Percentiles rank a stretch among this genome's conserved stretches.
Evolutionary conservation across 2,113 vertebrate species (phyloP).

Genomic region (Anguilla rostrata): DNA sequence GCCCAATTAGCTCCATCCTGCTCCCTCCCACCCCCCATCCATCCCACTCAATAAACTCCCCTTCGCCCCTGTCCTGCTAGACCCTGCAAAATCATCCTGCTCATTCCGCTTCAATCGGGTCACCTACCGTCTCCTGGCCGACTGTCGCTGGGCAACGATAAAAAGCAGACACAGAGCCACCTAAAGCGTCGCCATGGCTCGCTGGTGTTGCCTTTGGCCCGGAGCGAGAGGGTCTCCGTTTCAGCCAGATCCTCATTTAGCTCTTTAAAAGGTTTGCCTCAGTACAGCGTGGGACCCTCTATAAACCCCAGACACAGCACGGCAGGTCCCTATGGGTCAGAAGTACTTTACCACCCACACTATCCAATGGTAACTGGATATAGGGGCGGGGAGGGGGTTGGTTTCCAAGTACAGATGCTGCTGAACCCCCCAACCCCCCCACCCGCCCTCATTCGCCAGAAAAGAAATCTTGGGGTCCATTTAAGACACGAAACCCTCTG

Average conservation of each 20-base stretch:
- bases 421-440: too few species aligned
- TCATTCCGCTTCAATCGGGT: too few species aligned
- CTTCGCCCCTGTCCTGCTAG: too few species aligned
- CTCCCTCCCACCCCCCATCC: too few species aligned
- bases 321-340: conserved; percentile 16
- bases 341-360: conserved; percentile 41
- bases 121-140: too few species aligned
- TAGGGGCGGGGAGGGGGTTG: too few species aligned
- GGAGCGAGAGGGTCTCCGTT: conserved; percentile 39
- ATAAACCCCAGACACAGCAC: conserved; percentile 48
- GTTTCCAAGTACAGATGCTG: too few species aligned
- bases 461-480: too few species aligned
- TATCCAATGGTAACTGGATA: conserved; percentile 21
- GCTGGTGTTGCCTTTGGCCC: conserved; percentile 60
- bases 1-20: too few species aligned
- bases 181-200: conserved; percentile 49
- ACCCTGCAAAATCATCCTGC: too few species aligned
- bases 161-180: conserved; percentile 63
- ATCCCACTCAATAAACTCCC: too few species aligned
- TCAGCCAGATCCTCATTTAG: conserved; percentile 51
- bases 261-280: conserved; percentile 57
- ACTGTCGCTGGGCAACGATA: neutral
- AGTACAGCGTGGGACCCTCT: conserved; percentile 46
- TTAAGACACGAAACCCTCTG: too few species aligned
- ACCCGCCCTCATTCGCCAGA: neutral